Evolutionary conservation across 2,888 invertebrate genomes (phyloP).

Genomic region (Drosophila imparisetae): DNA sequence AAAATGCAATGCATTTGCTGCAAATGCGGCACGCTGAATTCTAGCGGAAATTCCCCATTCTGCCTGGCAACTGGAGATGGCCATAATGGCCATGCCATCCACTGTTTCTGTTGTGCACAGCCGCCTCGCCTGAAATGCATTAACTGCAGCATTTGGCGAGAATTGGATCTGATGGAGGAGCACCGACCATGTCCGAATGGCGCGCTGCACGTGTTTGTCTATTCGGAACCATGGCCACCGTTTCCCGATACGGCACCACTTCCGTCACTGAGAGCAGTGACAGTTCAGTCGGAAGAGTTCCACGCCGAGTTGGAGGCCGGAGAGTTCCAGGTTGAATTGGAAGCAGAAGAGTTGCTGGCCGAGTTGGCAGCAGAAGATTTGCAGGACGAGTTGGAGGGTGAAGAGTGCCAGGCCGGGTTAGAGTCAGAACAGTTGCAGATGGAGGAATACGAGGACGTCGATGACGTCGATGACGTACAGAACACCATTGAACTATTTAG

Average conservation of each 20-base stretch:
- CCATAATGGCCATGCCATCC: not conserved
- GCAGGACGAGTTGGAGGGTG: fast-evolving
- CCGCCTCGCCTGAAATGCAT: conserved; percentile 44
- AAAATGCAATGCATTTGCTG: conserved; percentile 29
- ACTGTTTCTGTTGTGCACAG: conserved; percentile 50
- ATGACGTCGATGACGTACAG: not conserved
- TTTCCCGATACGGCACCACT: conserved; percentile 27
- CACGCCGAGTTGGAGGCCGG: fast-evolving
- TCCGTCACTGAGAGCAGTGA: not conserved
- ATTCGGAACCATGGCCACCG: conserved; percentile 43
- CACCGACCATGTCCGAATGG: conserved; percentile 20
- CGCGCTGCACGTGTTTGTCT: conserved; percentile 31
- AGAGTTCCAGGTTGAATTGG: not conserved
- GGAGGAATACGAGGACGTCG: not conserved
- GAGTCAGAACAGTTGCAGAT: not conserved
- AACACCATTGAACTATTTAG: not conserved
- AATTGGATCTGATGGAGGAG: conserved; percentile 1
- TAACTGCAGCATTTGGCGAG: conserved; percentile 29
- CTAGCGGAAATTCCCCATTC: not conserved
- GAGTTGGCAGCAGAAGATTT: not conserved
- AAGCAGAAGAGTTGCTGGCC: not conserved
- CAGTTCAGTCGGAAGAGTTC: not conserved
- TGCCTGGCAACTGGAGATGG: not conserved
- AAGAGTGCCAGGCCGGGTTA: not conserved
- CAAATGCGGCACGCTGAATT: conserved; percentile 17